Evolutionary conservation across 2,113 vertebrate species (phyloP).

Genomic region (Hydropotes inermis): DNA sequence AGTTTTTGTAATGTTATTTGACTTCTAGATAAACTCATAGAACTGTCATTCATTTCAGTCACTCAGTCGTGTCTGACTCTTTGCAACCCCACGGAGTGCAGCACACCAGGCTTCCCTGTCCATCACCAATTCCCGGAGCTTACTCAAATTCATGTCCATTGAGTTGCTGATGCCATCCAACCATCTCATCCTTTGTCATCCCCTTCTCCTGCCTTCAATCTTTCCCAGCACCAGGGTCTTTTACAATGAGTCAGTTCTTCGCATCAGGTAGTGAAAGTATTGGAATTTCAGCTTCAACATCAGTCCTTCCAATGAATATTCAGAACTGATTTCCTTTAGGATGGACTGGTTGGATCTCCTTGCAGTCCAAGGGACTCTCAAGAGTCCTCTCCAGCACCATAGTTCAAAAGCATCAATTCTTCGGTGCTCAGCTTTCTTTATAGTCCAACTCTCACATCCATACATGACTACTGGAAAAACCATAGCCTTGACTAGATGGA

Average conservation of each 20-base stretch:
- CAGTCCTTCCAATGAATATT: not conserved
- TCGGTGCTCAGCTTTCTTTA: not conserved
- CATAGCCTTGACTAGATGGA: not conserved
- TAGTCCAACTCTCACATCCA: not conserved
- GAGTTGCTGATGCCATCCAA: not conserved
- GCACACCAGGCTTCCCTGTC: not conserved
- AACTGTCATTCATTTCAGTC: not conserved
- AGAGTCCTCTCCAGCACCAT: not conserved
- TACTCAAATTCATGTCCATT: not conserved
- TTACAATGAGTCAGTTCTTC: not conserved
- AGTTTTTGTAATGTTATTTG: not conserved
- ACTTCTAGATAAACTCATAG: not conserved
- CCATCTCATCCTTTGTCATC: not conserved
- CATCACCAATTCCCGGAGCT: not conserved
- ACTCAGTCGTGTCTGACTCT: not conserved
- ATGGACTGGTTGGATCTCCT: not conserved
- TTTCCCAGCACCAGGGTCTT: not conserved
- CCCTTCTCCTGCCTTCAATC: not conserved
- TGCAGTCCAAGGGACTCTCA: not conserved
- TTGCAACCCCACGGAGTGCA: not conserved
- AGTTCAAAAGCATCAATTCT: not conserved
- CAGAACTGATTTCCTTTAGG: not conserved
- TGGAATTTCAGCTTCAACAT: not conserved
- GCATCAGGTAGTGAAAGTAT: not conserved
- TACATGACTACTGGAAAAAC: not conserved